Evolutionary conservation across 2,888 invertebrate species (phyloP).

Genomic region (Synanthedon andrenaeformis): DNA sequence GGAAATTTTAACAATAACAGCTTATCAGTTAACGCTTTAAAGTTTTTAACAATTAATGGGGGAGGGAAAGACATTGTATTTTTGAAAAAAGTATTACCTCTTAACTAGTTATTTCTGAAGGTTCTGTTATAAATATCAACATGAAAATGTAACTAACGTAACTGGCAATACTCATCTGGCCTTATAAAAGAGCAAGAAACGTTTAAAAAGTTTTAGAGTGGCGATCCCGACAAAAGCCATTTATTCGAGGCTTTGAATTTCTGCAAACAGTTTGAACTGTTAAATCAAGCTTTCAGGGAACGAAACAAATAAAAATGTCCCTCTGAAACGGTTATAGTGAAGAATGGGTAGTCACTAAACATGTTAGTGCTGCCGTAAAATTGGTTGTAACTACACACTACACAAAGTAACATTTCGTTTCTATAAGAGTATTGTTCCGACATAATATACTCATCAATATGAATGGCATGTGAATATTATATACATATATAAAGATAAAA

Average conservation of each 20-base stretch:
- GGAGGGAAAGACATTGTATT: too few species aligned
- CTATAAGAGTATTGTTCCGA: slow-evolving; percentile 4
- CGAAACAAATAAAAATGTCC: slow-evolving; percentile 36
- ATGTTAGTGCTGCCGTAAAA: slow-evolving; percentile 31
- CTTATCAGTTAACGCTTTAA: too few species aligned
- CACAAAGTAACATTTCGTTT: slow-evolving; percentile 11
- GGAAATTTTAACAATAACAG: too few species aligned
- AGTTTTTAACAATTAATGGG: too few species aligned
- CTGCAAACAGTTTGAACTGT: slow-evolving; percentile 26
- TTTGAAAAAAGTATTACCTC: too few species aligned
- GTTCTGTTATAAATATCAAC: too few species aligned
- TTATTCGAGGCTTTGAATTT: slow-evolving; percentile 17
- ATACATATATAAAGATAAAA: too few species aligned
- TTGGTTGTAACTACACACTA: slow-evolving; percentile 20
- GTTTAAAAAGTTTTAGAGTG: slow-evolving; percentile 16
- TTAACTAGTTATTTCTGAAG: too few species aligned
- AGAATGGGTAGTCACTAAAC: slow-evolving; percentile 32
- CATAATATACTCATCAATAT: too few species aligned
- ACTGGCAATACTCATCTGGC: slow-evolving; percentile 25
- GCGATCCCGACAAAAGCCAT: slow-evolving; percentile 20
- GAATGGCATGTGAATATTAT: too few species aligned
- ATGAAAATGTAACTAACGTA: too few species aligned
- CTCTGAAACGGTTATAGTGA: slow-evolving; percentile 30
- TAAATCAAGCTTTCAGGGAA: slow-evolving; percentile 32
- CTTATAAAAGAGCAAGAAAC: slow-evolving; percentile 29